Base-by-base conservation (phyloP, 2,888 invertebrate species). In the Allophyes oxyacanthae region DNA sequence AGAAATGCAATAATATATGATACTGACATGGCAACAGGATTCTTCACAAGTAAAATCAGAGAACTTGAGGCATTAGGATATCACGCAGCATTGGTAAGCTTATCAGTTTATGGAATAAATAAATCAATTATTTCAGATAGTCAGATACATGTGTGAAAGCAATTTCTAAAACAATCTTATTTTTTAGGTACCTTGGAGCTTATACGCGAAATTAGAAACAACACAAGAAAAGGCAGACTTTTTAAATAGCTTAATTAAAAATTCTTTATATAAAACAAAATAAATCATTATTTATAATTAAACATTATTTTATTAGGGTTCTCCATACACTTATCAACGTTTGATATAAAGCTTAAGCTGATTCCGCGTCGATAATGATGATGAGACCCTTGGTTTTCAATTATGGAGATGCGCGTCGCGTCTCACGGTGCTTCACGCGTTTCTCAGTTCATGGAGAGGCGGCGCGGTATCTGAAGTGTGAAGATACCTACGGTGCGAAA, bases 61-160 rank as follows among this genome's bases (percentile, higher is more conserved):
- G 97, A 97, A 75, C 88, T 97, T 13, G 80, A 89, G 69, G 82
- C 91, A 46, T 82, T 97, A 53, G 96, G 96, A 32, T 96, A 95
- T 79, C 88, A 88, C 78, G 91, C 95, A 8, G 85, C 92, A 55
- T 75, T 95, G 88, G 96, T 96, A 91, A 89, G 85, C 76, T 42
- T 9, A 15, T 26, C 2, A 13, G 14, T 36, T 20, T 20, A 20
- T 20, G 20, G 4, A 20, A n/a, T n/a, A n/a, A n/a, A n/a, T n/a
- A n/a, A n/a, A 13, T n/a, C 2, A 30, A 33, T n/a, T 33, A n/a
- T 2, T 33, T n/a, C n/a, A n/a, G n/a, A n/a, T n/a, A n/a, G n/a
- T n/a, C n/a, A n/a, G n/a, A n/a, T n/a, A n/a, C n/a, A n/a, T n/a
- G n/a, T n/a, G n/a, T n/a, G n/a, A n/a, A n/a, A n/a, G n/a, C n/a